A percentile compares a stretch with the other conserved stretches of the same genome.
Evolutionary conservation across 1,140 invertebrate genomes (phyloP).

Genomic region (Pseudomyrmex flavicornis): DNA sequence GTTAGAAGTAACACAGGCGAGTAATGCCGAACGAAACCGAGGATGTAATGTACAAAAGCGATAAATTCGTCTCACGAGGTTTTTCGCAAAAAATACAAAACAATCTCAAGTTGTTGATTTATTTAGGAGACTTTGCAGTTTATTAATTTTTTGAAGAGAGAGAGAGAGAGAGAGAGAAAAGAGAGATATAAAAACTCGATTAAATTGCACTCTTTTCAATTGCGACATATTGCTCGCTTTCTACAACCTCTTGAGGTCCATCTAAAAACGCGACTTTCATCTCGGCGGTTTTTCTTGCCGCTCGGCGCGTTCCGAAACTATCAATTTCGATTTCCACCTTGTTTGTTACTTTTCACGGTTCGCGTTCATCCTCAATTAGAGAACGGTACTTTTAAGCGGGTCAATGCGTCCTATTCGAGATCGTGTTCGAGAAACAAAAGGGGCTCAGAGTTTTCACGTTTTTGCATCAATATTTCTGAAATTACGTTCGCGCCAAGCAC

Average conservation of each 20-base stretch:
- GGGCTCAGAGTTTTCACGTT: constrained; percentile 34
- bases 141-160: no score
- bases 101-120: no score
- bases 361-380: constrained; percentile 46
- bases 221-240: constrained; percentile 26
- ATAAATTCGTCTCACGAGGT: neutral
- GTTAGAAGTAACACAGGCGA: constrained; percentile 6
- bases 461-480: constrained; percentile 49
- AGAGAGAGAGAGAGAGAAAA: no score
- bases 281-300: constrained; percentile 19
- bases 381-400: constrained; percentile 57
- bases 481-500: constrained; percentile 11
- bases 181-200: neutral
- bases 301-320: constrained; percentile 18
- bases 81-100: neutral
- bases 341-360: constrained; percentile 50
- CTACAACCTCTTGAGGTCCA: neutral
- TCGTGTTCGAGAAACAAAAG: constrained; percentile 44
- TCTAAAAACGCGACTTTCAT: constrained; percentile 10
- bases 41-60: constrained; percentile 14
- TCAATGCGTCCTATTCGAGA: constrained; percentile 51
- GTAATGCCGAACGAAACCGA: constrained; percentile 3
- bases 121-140: no score
- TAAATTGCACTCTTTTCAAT: constrained; percentile 7
- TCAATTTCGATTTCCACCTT: constrained; percentile 39